These are phyloP conservation scores for Macaca fascicularis DNA, from an alignment of 2,113 vertebrate species.

Conservation along the genomic window DNA sequence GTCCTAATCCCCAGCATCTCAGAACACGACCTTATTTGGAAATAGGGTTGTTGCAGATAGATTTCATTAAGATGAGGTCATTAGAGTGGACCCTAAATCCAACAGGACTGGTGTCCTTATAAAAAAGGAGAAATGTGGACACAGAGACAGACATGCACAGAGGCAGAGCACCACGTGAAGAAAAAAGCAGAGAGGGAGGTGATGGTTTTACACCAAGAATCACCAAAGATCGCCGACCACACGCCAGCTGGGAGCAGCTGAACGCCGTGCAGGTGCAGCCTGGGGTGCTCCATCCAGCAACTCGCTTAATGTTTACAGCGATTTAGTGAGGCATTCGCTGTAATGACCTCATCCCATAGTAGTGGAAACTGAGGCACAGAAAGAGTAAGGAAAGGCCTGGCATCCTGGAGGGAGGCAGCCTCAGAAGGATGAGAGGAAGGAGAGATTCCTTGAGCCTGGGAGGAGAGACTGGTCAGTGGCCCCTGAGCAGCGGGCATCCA, in stretches of 20 bases:
- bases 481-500: not conserved
- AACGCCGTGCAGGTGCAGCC: rapidly evolving
- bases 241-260: too few species aligned
- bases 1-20: rapidly evolving
- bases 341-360: too few species aligned
- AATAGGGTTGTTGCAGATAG: rapidly evolving
- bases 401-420: not conserved
- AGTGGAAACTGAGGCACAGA: not conserved
- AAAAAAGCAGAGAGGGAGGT: rapidly evolving
- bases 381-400: not conserved
- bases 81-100: not conserved
- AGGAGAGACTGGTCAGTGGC: not conserved
- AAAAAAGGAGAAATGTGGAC: rapidly evolving
- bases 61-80: not conserved
- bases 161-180: rapidly evolving
- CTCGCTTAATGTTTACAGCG: not conserved
- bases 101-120: rapidly evolving
- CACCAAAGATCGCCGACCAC: too few species aligned
- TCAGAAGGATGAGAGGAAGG: not conserved
- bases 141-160: not conserved
- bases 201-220: rapidly evolving
- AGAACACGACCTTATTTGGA: not conserved
- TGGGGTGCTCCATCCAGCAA: rapidly evolving
- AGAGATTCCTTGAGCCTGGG: not conserved
- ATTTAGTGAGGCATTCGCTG: not conserved